phyloP scores from a whole-genome alignment of 1,140 invertebrate species.

The Pygmarrhopalites habei region DNA sequence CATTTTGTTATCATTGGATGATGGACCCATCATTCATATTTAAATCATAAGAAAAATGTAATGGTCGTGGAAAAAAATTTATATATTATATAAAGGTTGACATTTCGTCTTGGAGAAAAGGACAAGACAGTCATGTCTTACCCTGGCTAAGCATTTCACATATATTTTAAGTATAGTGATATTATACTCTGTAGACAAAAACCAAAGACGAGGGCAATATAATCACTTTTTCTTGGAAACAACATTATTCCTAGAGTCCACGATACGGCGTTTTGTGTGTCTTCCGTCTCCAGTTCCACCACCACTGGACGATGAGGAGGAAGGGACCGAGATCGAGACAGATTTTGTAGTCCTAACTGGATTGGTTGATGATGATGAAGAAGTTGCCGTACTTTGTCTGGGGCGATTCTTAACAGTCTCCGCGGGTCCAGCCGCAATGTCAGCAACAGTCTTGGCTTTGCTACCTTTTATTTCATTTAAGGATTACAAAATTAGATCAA shows the following conservation, averaged over 20 bases:
- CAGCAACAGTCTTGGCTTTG: not conserved
- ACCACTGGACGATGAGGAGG: not conserved
- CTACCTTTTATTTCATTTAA: not conserved
- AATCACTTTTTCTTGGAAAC: slow-evolving; percentile 1
- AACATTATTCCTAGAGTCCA: not conserved
- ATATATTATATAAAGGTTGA: too few relatives aligned
- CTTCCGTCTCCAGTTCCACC: not conserved
- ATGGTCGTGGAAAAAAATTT: too few relatives aligned
- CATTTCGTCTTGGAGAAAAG: too few relatives aligned
- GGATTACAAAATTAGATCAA: too few relatives aligned
- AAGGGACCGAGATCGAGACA: not conserved
- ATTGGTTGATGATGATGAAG: not conserved
- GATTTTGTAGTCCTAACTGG: not conserved
- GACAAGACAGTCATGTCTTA: too few relatives aligned
- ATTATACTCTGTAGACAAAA: too few relatives aligned
- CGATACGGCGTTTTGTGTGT: not conserved
- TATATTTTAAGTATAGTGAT: too few relatives aligned
- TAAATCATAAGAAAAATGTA: too few relatives aligned
- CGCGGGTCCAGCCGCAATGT: not conserved
- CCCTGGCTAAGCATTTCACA: too few relatives aligned
- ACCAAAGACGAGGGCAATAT: too few relatives aligned
- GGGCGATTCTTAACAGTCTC: not conserved
- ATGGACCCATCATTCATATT: too few relatives aligned
- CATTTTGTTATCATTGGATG: too few relatives aligned
- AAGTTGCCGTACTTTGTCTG: not conserved